A percentile compares a stretch with the other conserved stretches of the same genome.
Conservation (phyloP, 1,140 invertebrate genomes). For the Drosophila pachea region DNA sequence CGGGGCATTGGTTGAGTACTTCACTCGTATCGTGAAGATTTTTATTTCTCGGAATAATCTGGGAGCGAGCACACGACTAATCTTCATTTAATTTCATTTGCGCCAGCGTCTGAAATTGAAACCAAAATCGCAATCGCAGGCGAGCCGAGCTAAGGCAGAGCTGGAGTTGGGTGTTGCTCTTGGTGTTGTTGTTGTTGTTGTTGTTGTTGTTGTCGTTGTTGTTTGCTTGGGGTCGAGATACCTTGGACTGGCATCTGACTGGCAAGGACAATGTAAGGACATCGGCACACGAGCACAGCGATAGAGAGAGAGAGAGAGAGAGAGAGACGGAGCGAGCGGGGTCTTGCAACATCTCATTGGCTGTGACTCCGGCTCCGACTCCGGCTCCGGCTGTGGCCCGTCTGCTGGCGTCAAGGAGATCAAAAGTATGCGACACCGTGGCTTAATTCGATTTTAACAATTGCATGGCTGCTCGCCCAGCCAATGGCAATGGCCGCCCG, state of each 20-base stretch:
- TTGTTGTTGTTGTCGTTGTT: too few relatives aligned
- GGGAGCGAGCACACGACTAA: conserved; percentile 71
- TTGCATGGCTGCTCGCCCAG: conserved; percentile 60
- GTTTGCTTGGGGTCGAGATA: conserved; percentile 18
- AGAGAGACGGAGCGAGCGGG: neutral
- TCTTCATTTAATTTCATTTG: conserved; percentile 78
- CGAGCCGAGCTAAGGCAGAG: neutral
- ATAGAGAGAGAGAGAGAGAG: neutral
- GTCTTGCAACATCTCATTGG: conserved; percentile 73
- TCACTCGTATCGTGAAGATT: conserved; percentile 52
- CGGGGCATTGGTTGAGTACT: conserved; percentile 16
- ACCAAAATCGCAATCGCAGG: conserved; percentile 54
- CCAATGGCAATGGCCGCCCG: conserved; percentile 59
- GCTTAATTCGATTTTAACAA: conserved; percentile 77
- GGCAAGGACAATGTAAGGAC: conserved; percentile 74
- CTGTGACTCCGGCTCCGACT: conserved; percentile 30
- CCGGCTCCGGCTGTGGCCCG: conserved; percentile 41
- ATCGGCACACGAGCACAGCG: conserved; percentile 37
- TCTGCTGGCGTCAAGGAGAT: conserved; percentile 60
- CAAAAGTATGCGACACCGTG: conserved; percentile 77
- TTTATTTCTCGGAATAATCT: conserved; percentile 77
- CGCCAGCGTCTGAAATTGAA: conserved; percentile 68
- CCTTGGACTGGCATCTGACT: conserved; percentile 45
- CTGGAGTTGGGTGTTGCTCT: neutral
- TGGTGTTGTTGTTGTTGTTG: neutral